phyloP scores from a whole-genome alignment of 2,888 invertebrate genomes.

The Altica lythri region DNA sequence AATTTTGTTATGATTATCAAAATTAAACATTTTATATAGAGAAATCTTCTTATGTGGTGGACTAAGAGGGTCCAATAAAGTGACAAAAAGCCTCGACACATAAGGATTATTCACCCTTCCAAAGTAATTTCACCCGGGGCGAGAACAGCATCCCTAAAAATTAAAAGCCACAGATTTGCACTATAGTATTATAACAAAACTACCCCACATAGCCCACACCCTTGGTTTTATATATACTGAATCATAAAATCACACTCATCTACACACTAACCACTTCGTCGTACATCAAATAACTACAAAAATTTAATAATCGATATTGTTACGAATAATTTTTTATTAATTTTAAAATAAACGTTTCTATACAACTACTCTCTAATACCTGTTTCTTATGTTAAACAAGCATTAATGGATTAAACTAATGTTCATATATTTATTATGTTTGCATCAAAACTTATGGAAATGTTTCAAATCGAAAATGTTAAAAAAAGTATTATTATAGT shows the following conservation, averaged over 20 bases:
- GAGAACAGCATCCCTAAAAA: slow-evolving; percentile 58
- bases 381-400: too few species aligned
- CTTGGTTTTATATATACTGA: slow-evolving; percentile 38
- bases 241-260: slow-evolving; percentile 44
- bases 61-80: slow-evolving; percentile 23
- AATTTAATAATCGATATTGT: slow-evolving; percentile 45
- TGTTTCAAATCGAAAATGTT: too few species aligned
- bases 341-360: too few species aligned
- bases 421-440: too few species aligned
- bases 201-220: slow-evolving; percentile 39
- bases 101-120: slow-evolving; percentile 58
- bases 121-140: slow-evolving; percentile 52
- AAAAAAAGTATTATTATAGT: too few species aligned
- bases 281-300: slow-evolving; percentile 41
- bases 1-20: too few species aligned
- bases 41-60: slow-evolving; percentile 8
- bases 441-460: too few species aligned
- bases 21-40: background rate
- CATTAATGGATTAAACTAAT: too few species aligned
- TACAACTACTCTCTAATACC: too few species aligned
- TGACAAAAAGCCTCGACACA: slow-evolving; percentile 36
- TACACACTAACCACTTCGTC: slow-evolving; percentile 31
- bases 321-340: too few species aligned
- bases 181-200: slow-evolving; percentile 52
- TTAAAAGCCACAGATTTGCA: slow-evolving; percentile 59